Evolutionary conservation across 2,888 invertebrate species (phyloP).

Genomic region (Lydus trimaculatus): DNA sequence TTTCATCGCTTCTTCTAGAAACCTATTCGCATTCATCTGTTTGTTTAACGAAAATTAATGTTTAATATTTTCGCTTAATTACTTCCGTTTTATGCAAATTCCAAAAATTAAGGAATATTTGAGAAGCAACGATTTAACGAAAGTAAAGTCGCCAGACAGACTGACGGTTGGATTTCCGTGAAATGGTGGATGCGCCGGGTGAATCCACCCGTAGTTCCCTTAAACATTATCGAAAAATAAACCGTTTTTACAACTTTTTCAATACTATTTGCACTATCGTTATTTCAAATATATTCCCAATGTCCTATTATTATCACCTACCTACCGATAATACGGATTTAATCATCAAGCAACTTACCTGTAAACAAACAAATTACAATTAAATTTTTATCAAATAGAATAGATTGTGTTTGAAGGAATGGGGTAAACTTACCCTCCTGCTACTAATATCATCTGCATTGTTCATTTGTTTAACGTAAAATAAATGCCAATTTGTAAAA

Average conservation of each 20-base stretch:
- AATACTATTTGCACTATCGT: not conserved
- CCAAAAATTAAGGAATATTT: too few species aligned
- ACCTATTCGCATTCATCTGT: too few species aligned
- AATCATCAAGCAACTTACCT: not conserved
- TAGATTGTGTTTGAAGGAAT: not conserved
- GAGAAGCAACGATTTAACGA: not conserved
- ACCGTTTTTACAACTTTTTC: not conserved
- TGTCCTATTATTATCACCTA: not conserved
- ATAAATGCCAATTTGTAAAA: constrained; percentile 17
- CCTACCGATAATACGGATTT: not conserved
- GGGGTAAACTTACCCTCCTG: constrained; percentile 60
- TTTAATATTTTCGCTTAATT: too few species aligned
- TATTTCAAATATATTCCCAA: not conserved
- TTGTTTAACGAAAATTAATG: too few species aligned
- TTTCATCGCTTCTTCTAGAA: too few species aligned
- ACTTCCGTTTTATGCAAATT: too few species aligned
- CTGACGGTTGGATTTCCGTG: not conserved
- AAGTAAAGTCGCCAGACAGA: not conserved
- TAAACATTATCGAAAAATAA: not conserved
- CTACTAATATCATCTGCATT: constrained; percentile 68
- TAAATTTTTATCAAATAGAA: not conserved
- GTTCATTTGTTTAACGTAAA: constrained; percentile 49
- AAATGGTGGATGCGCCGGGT: constrained; percentile 5
- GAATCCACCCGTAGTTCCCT: not conserved
- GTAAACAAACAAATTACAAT: not conserved